Percentiles rank a stretch among this genome's conserved stretches.
Conservation (phyloP, 2,797 vertebrate species). For the Gobionotothen gibberifrons region DNA sequence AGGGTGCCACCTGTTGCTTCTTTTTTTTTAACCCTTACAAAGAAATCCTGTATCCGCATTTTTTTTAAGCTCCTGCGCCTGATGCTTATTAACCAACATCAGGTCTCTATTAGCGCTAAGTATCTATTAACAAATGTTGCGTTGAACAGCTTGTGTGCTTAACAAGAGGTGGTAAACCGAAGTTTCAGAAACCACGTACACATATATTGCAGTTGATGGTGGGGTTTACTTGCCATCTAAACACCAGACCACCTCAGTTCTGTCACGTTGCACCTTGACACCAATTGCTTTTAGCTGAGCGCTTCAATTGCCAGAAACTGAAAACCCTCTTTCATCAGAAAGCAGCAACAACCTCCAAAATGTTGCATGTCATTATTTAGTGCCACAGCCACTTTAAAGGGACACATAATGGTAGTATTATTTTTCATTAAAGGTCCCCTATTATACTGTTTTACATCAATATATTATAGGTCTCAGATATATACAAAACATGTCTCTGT, state of each 20-base stretch:
- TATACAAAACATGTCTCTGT: too few species aligned
- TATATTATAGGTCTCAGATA: too few species aligned
- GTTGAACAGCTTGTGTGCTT: slow-evolving; percentile 41
- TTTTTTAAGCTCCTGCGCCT: slow-evolving; percentile 5
- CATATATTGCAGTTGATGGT: not conserved
- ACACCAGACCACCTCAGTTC: slow-evolving; percentile 13
- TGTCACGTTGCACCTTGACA: slow-evolving; percentile 26
- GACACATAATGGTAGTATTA: not conserved
- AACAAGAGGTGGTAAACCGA: slow-evolving; percentile 42
- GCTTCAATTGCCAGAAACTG: not conserved
- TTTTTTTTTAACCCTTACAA: slow-evolving; percentile 6
- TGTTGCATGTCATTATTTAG: slow-evolving; percentile 21
- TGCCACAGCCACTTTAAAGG: not conserved
- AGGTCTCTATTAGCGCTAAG: slow-evolving; percentile 34
- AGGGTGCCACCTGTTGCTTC: not conserved
- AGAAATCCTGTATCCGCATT: slow-evolving; percentile 6
- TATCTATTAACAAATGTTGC: slow-evolving; percentile 46
- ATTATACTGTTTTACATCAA: too few species aligned
- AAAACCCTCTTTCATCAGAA: slow-evolving; percentile 11
- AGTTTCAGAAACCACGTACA: slow-evolving; percentile 16
- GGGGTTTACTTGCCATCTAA: slow-evolving; percentile 26
- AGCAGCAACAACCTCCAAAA: slow-evolving; percentile 11
- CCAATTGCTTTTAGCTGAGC: slow-evolving; percentile 1
- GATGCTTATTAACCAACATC: slow-evolving; percentile 23
- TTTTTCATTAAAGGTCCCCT: slow-evolving; percentile 9